Base-by-base conservation (phyloP, 2,888 invertebrate species). In the Cartodere bifasciata region DNA sequence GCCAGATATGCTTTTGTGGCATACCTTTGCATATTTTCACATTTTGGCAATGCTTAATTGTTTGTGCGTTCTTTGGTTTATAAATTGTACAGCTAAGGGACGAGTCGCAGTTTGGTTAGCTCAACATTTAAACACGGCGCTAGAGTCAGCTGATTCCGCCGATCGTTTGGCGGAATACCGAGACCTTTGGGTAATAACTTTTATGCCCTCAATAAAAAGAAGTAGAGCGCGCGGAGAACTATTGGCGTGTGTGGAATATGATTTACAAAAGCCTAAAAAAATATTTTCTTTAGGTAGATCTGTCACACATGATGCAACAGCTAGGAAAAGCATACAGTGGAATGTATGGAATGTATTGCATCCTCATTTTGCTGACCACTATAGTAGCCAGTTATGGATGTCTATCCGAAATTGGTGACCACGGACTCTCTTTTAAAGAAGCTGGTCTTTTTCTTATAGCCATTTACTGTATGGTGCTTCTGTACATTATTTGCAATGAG, bases 231-330 rank as follows among this genome's bases (percentile, higher is more conserved):
- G n/a, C n/a, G n/a, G n/a, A n/a, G n/a, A n/a, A n/a, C 20, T 20
- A 20, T 20, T 20, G 20, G 20, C n/a, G n/a, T n/a, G n/a, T n/a
- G n/a, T n/a, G n/a, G n/a, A n/a, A n/a, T n/a, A n/a, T n/a, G n/a
- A n/a, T n/a, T n/a, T n/a, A n/a, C n/a, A n/a, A n/a, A n/a, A n/a
- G n/a, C n/a, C n/a, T n/a, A n/a, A n/a, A n/a, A n/a, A n/a, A n/a
- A n/a, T n/a, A n/a, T n/a, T n/a, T 13, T 30, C 9, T 5, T 27
- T 16, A 75, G 76, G 75, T 78, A 1, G 79, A 80, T 46, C 56
- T 80, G 13, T 79, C 78, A 3, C 77, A 79, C 42, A 76, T 79
- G 75, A 79, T 79, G 79, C 79, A 80, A 50, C 79, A 80, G 50
- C 56, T 79, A 43, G 79, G 76, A 59, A 61, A 72, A 26, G 79